A percentile compares a stretch with the other conserved stretches of the same genome.
These are phyloP conservation scores for Catharus minimus DNA, from an alignment of 2,113 vertebrate genomes.

Conservation along the genomic window DNA sequence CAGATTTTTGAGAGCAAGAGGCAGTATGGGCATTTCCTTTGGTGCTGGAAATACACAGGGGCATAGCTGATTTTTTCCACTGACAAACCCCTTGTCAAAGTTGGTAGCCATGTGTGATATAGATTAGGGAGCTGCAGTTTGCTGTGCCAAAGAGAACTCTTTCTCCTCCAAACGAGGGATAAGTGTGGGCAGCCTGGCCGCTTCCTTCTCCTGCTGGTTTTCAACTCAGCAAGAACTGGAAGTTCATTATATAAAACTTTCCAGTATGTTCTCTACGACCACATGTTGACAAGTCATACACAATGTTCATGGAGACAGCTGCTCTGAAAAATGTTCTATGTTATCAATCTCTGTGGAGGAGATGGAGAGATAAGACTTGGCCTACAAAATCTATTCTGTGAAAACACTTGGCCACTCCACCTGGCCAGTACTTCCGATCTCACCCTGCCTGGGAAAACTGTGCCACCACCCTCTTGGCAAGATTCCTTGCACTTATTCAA, in stretches of 20 bases:
- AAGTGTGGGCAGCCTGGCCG: background rate
- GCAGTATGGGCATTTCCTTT: background rate
- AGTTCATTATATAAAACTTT: background rate
- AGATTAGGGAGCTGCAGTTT: background rate
- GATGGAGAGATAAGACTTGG: background rate
- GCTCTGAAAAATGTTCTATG: background rate
- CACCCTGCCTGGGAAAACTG: background rate
- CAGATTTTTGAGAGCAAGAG: background rate
- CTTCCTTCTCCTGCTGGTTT: background rate
- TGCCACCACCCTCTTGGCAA: background rate
- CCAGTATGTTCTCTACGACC: background rate
- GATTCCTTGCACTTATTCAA: background rate
- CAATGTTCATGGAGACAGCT: background rate
- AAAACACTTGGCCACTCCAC: background rate
- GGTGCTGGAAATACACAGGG: background rate
- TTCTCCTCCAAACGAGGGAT: background rate
- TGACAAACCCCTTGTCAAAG: background rate
- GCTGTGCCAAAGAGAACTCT: background rate
- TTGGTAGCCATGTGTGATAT: background rate
- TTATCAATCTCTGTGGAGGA: rapidly evolving
- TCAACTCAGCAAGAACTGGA: background rate
- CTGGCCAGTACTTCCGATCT: background rate
- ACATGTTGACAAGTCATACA: background rate
- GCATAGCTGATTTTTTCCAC: background rate
- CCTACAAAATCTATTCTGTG: background rate